phyloP scores from a whole-genome alignment of 2,113 vertebrate genomes.

The Petromus typicus region DNA sequence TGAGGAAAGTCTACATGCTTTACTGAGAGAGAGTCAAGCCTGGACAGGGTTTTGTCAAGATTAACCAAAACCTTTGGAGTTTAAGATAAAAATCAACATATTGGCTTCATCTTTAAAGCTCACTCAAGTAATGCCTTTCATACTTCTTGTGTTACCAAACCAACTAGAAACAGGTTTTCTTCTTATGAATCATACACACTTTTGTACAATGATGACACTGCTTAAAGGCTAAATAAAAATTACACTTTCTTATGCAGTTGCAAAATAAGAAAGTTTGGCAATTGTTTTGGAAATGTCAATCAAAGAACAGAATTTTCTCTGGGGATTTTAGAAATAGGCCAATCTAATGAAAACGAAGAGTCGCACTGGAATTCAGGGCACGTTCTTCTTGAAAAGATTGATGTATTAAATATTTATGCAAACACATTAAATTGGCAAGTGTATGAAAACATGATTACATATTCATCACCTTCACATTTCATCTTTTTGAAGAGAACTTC shows the following conservation, averaged over 20 bases:
- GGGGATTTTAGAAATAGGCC: constrained; percentile 65
- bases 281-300: constrained; percentile 50
- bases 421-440: constrained; percentile 86
- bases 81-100: constrained; percentile 49
- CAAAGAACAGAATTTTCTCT: constrained; percentile 75
- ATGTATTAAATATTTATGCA: constrained; percentile 88
- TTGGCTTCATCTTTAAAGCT: not conserved
- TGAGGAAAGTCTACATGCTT: constrained; percentile 19
- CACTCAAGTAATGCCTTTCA: not conserved
- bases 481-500: constrained; percentile 76
- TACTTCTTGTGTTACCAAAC: constrained; percentile 38
- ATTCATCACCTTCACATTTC: constrained; percentile 83
- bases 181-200: constrained; percentile 35
- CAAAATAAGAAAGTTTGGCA: constrained; percentile 33
- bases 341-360: constrained; percentile 72
- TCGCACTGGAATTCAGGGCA: constrained; percentile 77
- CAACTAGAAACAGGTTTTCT: constrained; percentile 29
- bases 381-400: constrained; percentile 82
- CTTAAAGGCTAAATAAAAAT: constrained; percentile 30
- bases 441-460: constrained; percentile 85
- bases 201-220: not conserved
- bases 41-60: not conserved
- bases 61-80: constrained; percentile 37
- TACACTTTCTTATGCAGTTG: not conserved
- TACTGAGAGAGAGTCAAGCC: not conserved